Evolutionary conservation across 1,140 invertebrate species (phyloP), one percentile per base, ranked within the genome.

Genomic region (Sitobion miscanthi): DNA sequence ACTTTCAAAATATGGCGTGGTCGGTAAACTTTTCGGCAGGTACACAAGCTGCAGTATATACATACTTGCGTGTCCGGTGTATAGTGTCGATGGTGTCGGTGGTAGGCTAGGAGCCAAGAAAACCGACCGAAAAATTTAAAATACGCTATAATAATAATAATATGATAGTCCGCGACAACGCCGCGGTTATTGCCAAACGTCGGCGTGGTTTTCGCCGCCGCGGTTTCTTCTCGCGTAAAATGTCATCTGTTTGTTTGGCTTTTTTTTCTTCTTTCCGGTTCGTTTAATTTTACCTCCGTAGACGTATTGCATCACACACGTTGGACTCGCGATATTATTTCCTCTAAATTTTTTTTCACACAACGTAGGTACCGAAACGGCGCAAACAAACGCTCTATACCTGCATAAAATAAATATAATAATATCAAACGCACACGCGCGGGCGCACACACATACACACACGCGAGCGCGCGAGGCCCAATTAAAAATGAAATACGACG

Each of bases 401-500:
- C 20, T 54, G 21, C 20, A 54, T 6, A 54, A 21, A 54, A 21
- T 54, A 54, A 21, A 35, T 35, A 86, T 38, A 54, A 42, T 42
- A 42, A 42, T 42, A 42, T 42, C 42, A 42, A 42, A 42, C 47
- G 14, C 4, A 21, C 0, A 35, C n/a, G 49, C 35, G 35, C 23
- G 20, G 38, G 14, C 89, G 38, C 38, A 17, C 89, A 7, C 30
- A n/a, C 30, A 8, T 45, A 47, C 49, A 14, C 23, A 85, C 30
- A n/a, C 45, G 17, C 49, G 49, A 52, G 0, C 11, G 5, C 52
- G 20, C 17, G 7, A 47, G 77, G 35, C 25, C 91, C 91, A 93
- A 93, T 93, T 93, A 93, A 93, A 93, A 93, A 86, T 93, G 91
- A 93, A 86, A 93, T 93, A 93, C 91, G 91, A 93, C 91, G 91